phyloP scores from a whole-genome alignment of 2,888 invertebrate species.

The Acrobasis consociella region DNA sequence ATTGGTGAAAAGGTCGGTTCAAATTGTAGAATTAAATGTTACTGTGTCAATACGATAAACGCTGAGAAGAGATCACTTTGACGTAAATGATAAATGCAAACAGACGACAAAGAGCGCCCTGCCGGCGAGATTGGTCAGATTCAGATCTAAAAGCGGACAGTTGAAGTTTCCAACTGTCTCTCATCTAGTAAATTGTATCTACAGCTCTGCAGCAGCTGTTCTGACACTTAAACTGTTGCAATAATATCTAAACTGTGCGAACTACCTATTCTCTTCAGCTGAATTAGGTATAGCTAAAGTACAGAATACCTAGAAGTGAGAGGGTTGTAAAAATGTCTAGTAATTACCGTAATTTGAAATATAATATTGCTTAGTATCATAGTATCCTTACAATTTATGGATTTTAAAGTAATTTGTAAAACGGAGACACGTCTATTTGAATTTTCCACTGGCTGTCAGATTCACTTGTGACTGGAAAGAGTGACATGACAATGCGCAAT shows the following conservation, averaged over 20 bases:
- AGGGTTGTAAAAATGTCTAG: no score
- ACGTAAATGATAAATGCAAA: conserved; percentile 68
- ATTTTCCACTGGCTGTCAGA: conserved; percentile 22
- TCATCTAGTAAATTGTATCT: conserved; percentile 39
- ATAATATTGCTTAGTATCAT: no score
- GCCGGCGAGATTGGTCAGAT: conserved; percentile 57
- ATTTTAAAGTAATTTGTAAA: conserved; percentile 14
- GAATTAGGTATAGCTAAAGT: background rate
- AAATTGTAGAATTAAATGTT: conserved; percentile 67
- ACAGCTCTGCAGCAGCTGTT: conserved; percentile 3
- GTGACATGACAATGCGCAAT: no score
- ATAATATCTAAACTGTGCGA: conserved; percentile 11
- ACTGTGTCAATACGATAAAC: conserved; percentile 77
- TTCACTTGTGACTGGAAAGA: conserved; percentile 23
- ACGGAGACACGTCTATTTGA: conserved; percentile 20
- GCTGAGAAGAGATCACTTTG: conserved; percentile 56
- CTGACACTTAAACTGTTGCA: conserved; percentile 3
- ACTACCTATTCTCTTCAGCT: background rate
- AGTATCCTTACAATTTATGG: conserved; percentile 19
- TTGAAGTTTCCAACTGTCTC: conserved; percentile 35
- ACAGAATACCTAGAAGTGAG: no score
- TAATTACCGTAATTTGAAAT: no score
- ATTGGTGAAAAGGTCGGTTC: no score
- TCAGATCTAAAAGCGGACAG: conserved; percentile 54
- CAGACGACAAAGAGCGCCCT: conserved; percentile 58